A percentile compares a stretch with the other conserved stretches of the same genome.
phyloP scores from a whole-genome alignment of 2,797 vertebrate genomes.

The Borostomias antarcticus region DNA sequence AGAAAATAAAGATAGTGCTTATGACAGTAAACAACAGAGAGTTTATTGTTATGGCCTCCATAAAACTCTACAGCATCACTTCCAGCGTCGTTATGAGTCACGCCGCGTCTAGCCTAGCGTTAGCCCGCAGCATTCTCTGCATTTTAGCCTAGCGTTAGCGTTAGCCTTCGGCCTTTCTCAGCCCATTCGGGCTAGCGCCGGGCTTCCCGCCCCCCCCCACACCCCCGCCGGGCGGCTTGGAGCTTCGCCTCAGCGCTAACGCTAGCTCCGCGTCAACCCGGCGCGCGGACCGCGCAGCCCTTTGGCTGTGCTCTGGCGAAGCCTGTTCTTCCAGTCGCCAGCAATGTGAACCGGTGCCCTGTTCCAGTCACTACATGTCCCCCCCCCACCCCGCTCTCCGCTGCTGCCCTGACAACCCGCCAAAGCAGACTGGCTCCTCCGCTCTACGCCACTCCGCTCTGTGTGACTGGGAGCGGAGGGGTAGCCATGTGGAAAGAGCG shows the following conservation, averaged over 20 bases:
- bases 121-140: background rate
- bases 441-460: slow-evolving; percentile 49
- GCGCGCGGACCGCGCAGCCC: background rate
- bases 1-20: too few relatives aligned
- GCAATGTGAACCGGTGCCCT: slow-evolving; percentile 27
- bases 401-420: slow-evolving; percentile 74
- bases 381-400: slow-evolving; percentile 65
- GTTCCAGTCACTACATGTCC: slow-evolving; percentile 75
- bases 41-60: too few relatives aligned
- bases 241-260: slow-evolving; percentile 20
- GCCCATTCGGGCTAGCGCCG: too few relatives aligned
- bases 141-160: background rate
- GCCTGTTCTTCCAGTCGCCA: slow-evolving; percentile 44
- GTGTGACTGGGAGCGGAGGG: slow-evolving; percentile 72
- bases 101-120: background rate
- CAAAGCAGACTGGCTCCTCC: slow-evolving; percentile 60
- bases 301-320: slow-evolving; percentile 15
- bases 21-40: too few relatives aligned
- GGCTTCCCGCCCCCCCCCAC: too few relatives aligned
- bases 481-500: slow-evolving; percentile 73
- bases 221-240: background rate
- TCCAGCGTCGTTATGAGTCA: background rate
- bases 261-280: slow-evolving; percentile 10
- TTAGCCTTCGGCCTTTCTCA: background rate
- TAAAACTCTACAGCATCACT: too few relatives aligned